Evolutionary conservation across 1,140 invertebrate genomes (phyloP).

Genomic region (Cyclargus thomasi): DNA sequence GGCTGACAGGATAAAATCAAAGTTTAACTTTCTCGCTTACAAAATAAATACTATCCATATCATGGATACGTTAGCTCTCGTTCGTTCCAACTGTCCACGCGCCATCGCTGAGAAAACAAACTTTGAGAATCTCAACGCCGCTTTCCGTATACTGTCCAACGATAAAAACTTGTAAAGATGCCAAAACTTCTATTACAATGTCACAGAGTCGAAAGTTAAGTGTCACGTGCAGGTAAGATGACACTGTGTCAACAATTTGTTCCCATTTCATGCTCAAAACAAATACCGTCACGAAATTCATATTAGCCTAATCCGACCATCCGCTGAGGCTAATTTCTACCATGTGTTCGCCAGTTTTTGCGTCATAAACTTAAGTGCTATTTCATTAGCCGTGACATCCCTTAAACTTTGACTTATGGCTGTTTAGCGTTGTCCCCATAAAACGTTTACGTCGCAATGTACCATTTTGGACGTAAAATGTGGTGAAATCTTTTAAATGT

Average conservation of each 20-base stretch:
- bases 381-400: constrained; percentile 62
- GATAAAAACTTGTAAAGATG: constrained; percentile 27
- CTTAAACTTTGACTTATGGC: constrained; percentile 22
- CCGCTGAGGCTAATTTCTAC: constrained; percentile 55
- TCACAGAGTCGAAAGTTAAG: constrained; percentile 39
- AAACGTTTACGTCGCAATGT: background rate
- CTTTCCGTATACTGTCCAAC: constrained; percentile 46
- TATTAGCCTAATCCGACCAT: constrained; percentile 67
- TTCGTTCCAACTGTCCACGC: constrained; percentile 62
- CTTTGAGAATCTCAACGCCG: constrained; percentile 45
- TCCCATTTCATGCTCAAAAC: constrained; percentile 54
- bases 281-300: constrained; percentile 70
- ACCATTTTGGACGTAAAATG: background rate
- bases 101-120: constrained; percentile 50
- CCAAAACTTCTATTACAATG: constrained; percentile 24
- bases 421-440: background rate
- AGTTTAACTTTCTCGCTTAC: background rate
- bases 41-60: constrained; percentile 2
- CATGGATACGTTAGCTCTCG: constrained; percentile 29
- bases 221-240: constrained; percentile 12
- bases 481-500: background rate
- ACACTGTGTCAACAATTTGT: constrained; percentile 69
- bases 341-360: constrained; percentile 68
- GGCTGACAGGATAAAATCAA: background rate
- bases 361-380: constrained; percentile 58